Conservation (phyloP, 2,113 vertebrate genomes). For the Zosterops pallidus region DNA sequence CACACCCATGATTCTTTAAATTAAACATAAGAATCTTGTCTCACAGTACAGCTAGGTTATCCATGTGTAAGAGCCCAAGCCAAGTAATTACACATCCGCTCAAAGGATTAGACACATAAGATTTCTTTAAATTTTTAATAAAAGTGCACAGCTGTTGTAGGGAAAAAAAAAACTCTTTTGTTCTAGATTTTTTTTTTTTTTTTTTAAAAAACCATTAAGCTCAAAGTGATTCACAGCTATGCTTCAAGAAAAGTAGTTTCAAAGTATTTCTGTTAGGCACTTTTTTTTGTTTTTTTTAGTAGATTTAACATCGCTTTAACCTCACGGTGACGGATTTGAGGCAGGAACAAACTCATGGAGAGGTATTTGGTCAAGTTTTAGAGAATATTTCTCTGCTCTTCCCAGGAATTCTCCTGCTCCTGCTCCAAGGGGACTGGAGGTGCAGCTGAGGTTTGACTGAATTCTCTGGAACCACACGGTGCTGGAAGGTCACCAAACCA, state of each 20-base stretch:
- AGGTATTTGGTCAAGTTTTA: neutral
- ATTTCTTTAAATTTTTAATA: conserved; percentile 80
- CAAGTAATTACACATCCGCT: conserved; percentile 74
- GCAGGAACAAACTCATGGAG: conserved; percentile 21
- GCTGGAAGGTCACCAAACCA: neutral
- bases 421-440: neutral
- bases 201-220: conserved; percentile 33
- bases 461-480: neutral
- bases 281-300: neutral
- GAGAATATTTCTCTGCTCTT: neutral
- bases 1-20: conserved; percentile 66
- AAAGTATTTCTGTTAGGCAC: conserved; percentile 51
- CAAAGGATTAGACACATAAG: conserved; percentile 73
- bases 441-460: neutral
- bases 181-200: conserved; percentile 65
- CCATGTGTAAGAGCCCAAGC: conserved; percentile 71
- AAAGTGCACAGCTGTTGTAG: conserved; percentile 74
- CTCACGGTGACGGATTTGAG: neutral
- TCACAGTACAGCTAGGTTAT: conserved; percentile 65
- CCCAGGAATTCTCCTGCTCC: neutral
- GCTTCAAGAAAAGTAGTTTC: conserved; percentile 55
- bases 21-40: conserved; percentile 74
- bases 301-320: conserved; percentile 36
- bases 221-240: conserved; percentile 62
- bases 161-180: conserved; percentile 66